Base-by-base conservation (phyloP, 2,113 vertebrate species). In the Mastomys coucha region DNA sequence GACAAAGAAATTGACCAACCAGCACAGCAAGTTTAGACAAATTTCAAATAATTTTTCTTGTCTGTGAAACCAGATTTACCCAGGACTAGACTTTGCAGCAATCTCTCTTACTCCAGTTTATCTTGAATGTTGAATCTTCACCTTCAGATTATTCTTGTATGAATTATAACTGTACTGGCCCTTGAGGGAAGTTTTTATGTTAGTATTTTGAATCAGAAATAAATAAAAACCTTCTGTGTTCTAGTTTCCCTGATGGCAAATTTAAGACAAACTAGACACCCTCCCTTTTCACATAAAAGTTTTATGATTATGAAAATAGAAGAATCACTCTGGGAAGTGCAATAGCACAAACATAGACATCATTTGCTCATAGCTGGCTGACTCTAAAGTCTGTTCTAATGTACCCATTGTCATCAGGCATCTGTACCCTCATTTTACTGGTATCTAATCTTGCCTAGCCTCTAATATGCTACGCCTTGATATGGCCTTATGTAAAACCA, bases 131-230 rank as follows among this genome's bases (percentile, higher is more conserved):
- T 76, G 22, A 88, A 16, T 33, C 33, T 85, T 96, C n/a, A 73
- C 16, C 53, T 87, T 80, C 28, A 14, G 9, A 88, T 91, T 95
- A 93, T 95, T 95, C 42, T 88, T 95, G 24, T 49, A 67, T 88
- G 36, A 78, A 93, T 94, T 96, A 67, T 5, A 33, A 84, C 69
- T 95, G 20, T 67, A 4, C 17, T 87, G 56, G 70, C 39, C 22
- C 8, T 88, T 36, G 33, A 70, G 65, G 31, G 33, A 87, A n/a
- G n/a, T 28, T 53, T 87, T 87, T 87, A 69, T 85, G 28, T 33
- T 69, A 69, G 19, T 17, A 87, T 69, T 95, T 91, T 94, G 63
- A 95, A 75, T 96, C 20, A 73, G 17, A 51, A 53, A 28, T 94
- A 91, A 95, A 82, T 9, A 94, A 90, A 91, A 80, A 56, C 39